Conservation (phyloP, 2,113 vertebrate genomes). For the Nematolebias whitei region DNA sequence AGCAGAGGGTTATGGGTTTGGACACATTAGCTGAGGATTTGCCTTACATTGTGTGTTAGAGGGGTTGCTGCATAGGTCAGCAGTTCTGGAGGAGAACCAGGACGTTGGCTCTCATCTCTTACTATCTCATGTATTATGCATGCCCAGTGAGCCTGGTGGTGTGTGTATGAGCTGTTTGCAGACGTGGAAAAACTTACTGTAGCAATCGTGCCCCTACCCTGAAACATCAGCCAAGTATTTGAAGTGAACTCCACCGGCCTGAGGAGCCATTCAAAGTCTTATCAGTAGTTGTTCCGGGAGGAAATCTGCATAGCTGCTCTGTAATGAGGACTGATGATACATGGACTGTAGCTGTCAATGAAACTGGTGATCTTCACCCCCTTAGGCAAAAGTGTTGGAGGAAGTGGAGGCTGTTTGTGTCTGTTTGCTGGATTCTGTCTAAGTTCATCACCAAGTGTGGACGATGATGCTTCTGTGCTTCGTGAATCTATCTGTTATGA, state of each 20-base stretch:
- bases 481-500: no score
- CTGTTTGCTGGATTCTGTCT: not conserved
- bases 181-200: not conserved
- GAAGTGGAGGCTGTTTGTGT: not conserved
- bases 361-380: conserved; percentile 30
- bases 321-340: conserved; percentile 41
- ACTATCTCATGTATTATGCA: conserved; percentile 72
- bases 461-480: no score
- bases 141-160: conserved; percentile 29
- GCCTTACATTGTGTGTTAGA: conserved; percentile 17
- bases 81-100: conserved; percentile 72
- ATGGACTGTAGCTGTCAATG: conserved; percentile 10
- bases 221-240: not conserved
- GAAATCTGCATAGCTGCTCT: conserved; percentile 2
- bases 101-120: conserved; percentile 58
- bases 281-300: conserved; percentile 5
- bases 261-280: conserved; percentile 26
- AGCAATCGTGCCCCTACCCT: not conserved
- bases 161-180: conserved; percentile 20
- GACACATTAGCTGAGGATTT: conserved; percentile 39
- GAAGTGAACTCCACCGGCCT: not conserved
- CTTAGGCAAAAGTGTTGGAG: conserved; percentile 20
- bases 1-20: conserved; percentile 39
- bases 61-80: conserved; percentile 57
- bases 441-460: no score